Conservation (phyloP, 2,888 invertebrate species). For the Drosophila paramelanica region DNA sequence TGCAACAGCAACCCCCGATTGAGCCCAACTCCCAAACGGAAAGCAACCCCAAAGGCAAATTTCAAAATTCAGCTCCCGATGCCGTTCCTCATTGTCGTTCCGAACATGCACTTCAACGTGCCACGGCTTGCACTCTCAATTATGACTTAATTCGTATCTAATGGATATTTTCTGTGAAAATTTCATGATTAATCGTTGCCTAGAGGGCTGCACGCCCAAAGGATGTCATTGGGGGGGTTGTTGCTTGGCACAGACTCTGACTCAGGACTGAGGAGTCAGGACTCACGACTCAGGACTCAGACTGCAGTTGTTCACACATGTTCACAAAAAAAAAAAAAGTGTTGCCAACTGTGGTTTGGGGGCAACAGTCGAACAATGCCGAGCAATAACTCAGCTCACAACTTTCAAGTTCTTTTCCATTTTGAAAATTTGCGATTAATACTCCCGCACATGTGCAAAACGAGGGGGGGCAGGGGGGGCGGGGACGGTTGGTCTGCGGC, state of each 20-base stretch:
- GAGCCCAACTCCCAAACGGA: conserved; percentile 22
- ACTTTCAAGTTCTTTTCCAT: conserved; percentile 45
- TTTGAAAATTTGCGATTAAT: conserved; percentile 65
- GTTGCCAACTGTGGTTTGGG: conserved; percentile 43
- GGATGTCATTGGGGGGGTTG: conserved; percentile 52
- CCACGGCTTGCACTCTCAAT: conserved; percentile 77
- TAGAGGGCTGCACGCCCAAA: conserved; percentile 47
- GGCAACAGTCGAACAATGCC: conserved; percentile 44
- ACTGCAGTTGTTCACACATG: conserved; percentile 81
- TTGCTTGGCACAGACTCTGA: conserved; percentile 31
- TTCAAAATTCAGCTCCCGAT: conserved; percentile 16
- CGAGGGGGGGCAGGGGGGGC: conserved; percentile 38
- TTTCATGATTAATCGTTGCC: conserved; percentile 80
- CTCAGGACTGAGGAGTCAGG: background rate
- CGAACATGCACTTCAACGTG: conserved; percentile 68
- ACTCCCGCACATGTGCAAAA: conserved; percentile 55
- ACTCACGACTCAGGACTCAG: background rate
- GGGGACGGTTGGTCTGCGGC: conserved; percentile 15
- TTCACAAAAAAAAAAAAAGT: conserved; percentile 62
- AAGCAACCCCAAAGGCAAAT: conserved; percentile 45
- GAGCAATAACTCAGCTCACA: conserved; percentile 59
- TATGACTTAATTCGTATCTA: conserved; percentile 83
- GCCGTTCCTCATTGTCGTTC: background rate
- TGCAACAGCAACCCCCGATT: conserved; percentile 12
- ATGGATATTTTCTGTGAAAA: conserved; percentile 80